Percentiles rank a stretch among this genome's conserved stretches.
These are phyloP conservation scores for Nebria ingens DNA, from an alignment of 1,140 invertebrate genomes.

Conservation along the genomic window DNA sequence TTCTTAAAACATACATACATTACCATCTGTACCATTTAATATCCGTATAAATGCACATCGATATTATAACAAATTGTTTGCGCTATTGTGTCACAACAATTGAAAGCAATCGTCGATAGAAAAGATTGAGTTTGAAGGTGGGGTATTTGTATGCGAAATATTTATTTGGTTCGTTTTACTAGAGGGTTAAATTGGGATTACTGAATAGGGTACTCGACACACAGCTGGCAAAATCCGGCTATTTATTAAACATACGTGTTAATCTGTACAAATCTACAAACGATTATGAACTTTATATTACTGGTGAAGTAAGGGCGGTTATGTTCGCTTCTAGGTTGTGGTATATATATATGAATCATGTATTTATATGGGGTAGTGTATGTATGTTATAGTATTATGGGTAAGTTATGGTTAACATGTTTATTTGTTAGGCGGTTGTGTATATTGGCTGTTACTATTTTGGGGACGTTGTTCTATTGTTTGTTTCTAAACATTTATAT, in stretches of 20 bases:
- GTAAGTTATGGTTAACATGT: constrained; percentile 9
- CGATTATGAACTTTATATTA: neutral
- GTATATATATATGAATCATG: no score
- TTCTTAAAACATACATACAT: neutral
- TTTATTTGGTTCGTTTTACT: neutral
- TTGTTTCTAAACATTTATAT: no score
- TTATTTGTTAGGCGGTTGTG: constrained; percentile 6
- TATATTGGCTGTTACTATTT: neutral
- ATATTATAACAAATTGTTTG: neutral
- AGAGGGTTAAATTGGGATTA: neutral
- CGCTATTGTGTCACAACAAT: neutral
- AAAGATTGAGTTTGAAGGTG: no score
- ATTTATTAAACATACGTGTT: constrained; percentile 8
- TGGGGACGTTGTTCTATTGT: neutral
- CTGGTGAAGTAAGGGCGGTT: neutral
- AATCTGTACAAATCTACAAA: neutral
- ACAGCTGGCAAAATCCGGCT: constrained; percentile 9
- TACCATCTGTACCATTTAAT: neutral
- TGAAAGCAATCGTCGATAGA: neutral
- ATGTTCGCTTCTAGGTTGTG: no score
- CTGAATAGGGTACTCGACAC: neutral
- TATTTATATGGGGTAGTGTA: neutral
- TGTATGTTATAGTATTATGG: neutral
- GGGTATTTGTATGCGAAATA: no score
- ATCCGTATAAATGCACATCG: neutral